phyloP scores from a whole-genome alignment of 1,140 invertebrate species.

The Mesaphorura yosii region DNA sequence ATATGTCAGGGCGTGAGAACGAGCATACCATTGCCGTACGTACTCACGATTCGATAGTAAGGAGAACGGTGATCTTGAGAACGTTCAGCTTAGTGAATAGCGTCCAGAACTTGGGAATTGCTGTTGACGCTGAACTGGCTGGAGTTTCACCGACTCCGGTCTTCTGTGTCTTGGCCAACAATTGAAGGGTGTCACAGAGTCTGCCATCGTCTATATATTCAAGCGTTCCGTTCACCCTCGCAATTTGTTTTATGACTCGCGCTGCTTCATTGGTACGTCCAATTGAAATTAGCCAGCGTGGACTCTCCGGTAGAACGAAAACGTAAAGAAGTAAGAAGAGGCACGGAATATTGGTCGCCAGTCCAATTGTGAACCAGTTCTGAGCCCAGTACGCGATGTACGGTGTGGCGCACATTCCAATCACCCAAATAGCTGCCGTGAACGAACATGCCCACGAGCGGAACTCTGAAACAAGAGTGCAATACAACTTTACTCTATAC shows the following conservation, averaged over 20 bases:
- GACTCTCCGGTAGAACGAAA: conserved; percentile 39
- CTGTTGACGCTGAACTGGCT: not conserved
- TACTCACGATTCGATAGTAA: conserved; percentile 15
- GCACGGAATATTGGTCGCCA: conserved; percentile 8
- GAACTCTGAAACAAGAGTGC: conserved; percentile 11
- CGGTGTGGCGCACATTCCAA: conserved; percentile 15
- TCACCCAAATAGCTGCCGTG: conserved; percentile 6
- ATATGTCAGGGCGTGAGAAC: not conserved
- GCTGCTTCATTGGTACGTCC: conserved; percentile 41
- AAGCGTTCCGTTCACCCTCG: conserved; percentile 11
- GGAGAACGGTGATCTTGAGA: conserved; percentile 1
- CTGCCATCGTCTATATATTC: not conserved
- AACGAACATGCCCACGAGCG: conserved; percentile 18
- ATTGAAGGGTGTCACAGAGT: no score
- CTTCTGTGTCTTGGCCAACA: not conserved
- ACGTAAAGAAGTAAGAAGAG: conserved; percentile 22
- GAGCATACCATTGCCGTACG: not conserved
- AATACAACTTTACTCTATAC: not conserved
- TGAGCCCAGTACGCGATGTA: conserved; percentile 3
- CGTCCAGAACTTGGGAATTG: conserved; percentile 32
- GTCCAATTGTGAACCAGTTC: conserved; percentile 20
- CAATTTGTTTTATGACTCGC: conserved; percentile 31
- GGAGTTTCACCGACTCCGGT: not conserved
- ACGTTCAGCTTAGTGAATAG: conserved; percentile 5
- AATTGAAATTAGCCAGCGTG: conserved; percentile 40